These are phyloP conservation scores for Saccostrea glomerata DNA, from an alignment of 1,140 invertebrate species.

Conservation along the genomic window DNA sequence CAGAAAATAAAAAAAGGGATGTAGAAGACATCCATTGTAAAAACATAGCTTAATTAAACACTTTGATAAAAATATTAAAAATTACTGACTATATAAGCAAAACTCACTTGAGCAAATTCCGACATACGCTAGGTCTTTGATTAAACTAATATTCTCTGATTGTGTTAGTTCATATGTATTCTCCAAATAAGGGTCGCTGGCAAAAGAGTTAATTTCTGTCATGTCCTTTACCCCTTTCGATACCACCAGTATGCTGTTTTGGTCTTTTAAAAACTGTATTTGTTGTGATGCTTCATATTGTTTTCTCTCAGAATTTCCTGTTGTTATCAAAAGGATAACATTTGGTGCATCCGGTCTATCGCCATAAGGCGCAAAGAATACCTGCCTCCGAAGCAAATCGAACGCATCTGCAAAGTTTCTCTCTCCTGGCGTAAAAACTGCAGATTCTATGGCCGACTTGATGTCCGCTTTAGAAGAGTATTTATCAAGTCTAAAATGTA, in stretches of 20 bases:
- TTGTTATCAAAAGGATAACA: slow-evolving; percentile 57
- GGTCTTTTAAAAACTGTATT: slow-evolving; percentile 55
- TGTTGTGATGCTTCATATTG: slow-evolving; percentile 55
- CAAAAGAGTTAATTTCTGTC: slow-evolving; percentile 62
- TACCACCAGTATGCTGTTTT: slow-evolving; percentile 60
- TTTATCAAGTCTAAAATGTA: slow-evolving; percentile 52
- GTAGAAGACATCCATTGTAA: no score
- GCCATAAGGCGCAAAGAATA: slow-evolving; percentile 54
- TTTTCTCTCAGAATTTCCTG: slow-evolving; percentile 61
- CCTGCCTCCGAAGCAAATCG: slow-evolving; percentile 30
- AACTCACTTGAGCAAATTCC: slow-evolving; percentile 67
- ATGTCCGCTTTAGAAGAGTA: background rate
- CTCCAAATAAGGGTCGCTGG: slow-evolving; percentile 62
- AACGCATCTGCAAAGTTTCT: slow-evolving; percentile 56
- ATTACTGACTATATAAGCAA: background rate
- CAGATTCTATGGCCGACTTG: slow-evolving; percentile 44
- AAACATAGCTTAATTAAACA: no score
- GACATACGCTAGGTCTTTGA: slow-evolving; percentile 61
- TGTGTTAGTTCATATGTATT: slow-evolving; percentile 52
- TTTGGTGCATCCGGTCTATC: slow-evolving; percentile 56
- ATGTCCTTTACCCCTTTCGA: slow-evolving; percentile 53
- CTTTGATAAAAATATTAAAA: background rate
- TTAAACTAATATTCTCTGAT: slow-evolving; percentile 39
- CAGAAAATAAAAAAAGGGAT: no score
- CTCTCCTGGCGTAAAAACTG: slow-evolving; percentile 34